Evolutionary conservation across 2,797 vertebrate genomes (phyloP).

Genomic region (Enteromius radiatus): DNA sequence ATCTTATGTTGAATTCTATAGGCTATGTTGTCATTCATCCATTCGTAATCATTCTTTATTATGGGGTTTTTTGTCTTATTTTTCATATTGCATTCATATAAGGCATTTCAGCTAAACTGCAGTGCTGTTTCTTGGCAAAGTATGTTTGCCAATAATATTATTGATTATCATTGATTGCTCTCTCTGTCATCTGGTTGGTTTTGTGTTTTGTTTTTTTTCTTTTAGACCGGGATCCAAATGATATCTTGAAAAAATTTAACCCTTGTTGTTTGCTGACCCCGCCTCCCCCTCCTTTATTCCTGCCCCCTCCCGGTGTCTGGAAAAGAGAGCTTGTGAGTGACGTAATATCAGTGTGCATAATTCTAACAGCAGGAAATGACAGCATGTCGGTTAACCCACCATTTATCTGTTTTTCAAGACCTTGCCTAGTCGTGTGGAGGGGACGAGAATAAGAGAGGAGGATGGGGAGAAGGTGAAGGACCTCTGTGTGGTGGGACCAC

Average conservation of each 20-base stretch:
- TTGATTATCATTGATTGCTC: not conserved
- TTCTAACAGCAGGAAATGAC: not conserved
- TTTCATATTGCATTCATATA: not conserved
- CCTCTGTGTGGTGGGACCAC: conserved; percentile 37
- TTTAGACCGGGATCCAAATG: conserved; percentile 18
- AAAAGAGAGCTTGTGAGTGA: conserved; percentile 46
- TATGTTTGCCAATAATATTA: not conserved
- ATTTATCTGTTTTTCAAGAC: conserved; percentile 19
- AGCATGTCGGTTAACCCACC: not conserved
- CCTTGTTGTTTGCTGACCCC: conserved; percentile 56
- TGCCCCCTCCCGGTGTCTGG: conserved; percentile 49
- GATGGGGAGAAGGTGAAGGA: conserved; percentile 23
- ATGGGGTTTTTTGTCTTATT: not conserved
- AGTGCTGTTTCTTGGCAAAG: not conserved
- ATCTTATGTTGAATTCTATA: not conserved
- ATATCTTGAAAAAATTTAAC: conserved; percentile 50
- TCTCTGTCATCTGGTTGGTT: not conserved
- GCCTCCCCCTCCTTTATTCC: conserved; percentile 59
- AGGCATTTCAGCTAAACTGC: not conserved
- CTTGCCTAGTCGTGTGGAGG: conserved; percentile 13
- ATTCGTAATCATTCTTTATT: not conserved
- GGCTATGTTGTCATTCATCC: not conserved
- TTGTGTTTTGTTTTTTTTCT: not conserved
- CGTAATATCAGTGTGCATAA: not conserved
- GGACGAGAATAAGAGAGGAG: not conserved